Conservation (phyloP, 1,140 invertebrate species). For the Sarcophaga peregrina region DNA sequence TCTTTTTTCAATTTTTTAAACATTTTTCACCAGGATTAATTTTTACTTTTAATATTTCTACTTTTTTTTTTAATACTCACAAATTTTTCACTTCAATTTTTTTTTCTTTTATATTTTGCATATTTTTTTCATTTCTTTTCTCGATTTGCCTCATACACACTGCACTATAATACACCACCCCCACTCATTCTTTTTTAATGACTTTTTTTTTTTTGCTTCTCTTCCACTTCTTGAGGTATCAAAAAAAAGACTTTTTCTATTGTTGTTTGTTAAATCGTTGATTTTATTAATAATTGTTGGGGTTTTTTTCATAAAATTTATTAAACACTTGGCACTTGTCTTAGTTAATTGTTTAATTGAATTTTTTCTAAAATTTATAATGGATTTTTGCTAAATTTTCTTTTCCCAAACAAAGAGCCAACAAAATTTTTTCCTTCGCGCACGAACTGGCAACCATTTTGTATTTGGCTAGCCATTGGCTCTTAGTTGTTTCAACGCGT, state of each 20-base stretch:
- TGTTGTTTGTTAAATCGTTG: neutral
- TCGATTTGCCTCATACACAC: conserved; percentile 29
- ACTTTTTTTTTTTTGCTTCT: conserved; percentile 22
- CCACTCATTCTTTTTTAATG: conserved; percentile 36
- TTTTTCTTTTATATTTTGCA: conserved; percentile 27
- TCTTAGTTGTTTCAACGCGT: neutral
- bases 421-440: conserved; percentile 35
- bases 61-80: conserved; percentile 18
- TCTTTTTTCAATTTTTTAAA: neutral
- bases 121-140: conserved; percentile 20
- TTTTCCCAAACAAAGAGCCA: conserved; percentile 36
- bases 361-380: conserved; percentile 12
- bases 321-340: conserved; percentile 37
- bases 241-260: conserved; percentile 7
- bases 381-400: conserved; percentile 28
- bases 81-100: conserved; percentile 30
- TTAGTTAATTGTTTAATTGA: conserved; percentile 20
- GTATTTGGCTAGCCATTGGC: conserved; percentile 30
- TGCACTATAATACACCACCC: neutral
- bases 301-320: neutral
- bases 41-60: neutral
- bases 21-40: neutral
- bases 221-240: neutral
- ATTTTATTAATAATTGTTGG: neutral
- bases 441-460: conserved; percentile 41